These are phyloP conservation scores for Chelidonichthys spinosus DNA, from an alignment of 2,797 vertebrate genomes.

Conservation along the genomic window DNA sequence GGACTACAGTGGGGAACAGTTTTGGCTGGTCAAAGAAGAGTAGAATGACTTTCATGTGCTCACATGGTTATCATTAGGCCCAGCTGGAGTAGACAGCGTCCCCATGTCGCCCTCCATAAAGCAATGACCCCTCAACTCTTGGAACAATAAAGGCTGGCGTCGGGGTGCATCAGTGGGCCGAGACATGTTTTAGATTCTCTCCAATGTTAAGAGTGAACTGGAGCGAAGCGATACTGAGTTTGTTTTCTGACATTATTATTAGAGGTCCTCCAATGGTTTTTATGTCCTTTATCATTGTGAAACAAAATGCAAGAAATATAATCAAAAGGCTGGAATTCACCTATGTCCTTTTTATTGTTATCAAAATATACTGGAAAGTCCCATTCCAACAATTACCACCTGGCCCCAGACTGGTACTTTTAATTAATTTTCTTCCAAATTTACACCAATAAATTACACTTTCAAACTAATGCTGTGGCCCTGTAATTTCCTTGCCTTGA, in stretches of 20 bases:
- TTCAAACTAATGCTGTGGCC: neutral
- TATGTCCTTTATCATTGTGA: neutral
- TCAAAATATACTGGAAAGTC: neutral
- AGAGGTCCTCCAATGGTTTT: neutral
- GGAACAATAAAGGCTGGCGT: conserved; percentile 32
- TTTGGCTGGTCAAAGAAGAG: conserved; percentile 9
- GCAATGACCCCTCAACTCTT: conserved; percentile 47
- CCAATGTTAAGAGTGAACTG: neutral
- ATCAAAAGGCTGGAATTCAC: neutral
- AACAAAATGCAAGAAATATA: neutral
- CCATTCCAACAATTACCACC: neutral
- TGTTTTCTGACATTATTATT: conserved; percentile 12
- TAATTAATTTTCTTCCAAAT: neutral
- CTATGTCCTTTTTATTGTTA: neutral
- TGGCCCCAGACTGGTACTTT: neutral
- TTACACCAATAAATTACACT: neutral
- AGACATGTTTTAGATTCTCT: conserved; percentile 5
- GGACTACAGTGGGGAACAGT: conserved; percentile 8
- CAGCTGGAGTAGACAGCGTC: conserved; percentile 19
- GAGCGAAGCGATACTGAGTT: neutral
- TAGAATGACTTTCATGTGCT: conserved; percentile 26
- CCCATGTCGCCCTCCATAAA: conserved; percentile 37
- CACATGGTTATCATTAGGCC: conserved; percentile 42
- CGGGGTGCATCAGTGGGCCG: conserved; percentile 19
- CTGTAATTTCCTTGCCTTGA: neutral